Evolutionary conservation across 2,797 vertebrate species (phyloP).

Genomic region (Sus cebifrons): DNA sequence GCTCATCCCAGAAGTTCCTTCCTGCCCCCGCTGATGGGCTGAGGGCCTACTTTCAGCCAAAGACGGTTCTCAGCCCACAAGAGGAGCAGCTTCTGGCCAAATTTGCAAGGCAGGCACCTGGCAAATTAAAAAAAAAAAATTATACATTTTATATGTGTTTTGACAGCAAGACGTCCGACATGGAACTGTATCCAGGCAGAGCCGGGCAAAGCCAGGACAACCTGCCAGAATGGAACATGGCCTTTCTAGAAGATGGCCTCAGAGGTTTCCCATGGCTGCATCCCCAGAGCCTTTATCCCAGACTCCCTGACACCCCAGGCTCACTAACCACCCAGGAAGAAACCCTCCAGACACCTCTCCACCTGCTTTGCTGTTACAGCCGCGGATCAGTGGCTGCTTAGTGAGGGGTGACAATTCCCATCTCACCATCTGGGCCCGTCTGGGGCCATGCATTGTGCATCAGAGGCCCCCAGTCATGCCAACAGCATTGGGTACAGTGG

Average conservation of each 20-base stretch:
- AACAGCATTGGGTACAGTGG: not conserved
- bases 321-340: not conserved
- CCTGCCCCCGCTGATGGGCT: no score
- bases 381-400: not conserved
- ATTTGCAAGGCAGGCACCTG: not conserved
- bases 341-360: not conserved
- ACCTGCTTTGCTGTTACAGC: not conserved
- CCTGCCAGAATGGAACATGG: not conserved
- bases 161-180: no score
- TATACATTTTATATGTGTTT: not conserved
- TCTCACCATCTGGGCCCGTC: not conserved
- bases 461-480: not conserved
- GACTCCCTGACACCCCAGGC: not conserved
- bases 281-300: not conserved
- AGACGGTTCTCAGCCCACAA: not conserved
- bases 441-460: fast-evolving
- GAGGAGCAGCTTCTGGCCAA: not conserved
- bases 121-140: not conserved
- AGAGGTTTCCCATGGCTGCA: not conserved
- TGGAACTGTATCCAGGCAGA: fast-evolving
- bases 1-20: not conserved
- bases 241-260: not conserved
- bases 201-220: not conserved
- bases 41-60: not conserved
- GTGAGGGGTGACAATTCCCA: not conserved